phyloP scores from a whole-genome alignment of 2,888 invertebrate species.

The Prionchulus punctatus region DNA sequence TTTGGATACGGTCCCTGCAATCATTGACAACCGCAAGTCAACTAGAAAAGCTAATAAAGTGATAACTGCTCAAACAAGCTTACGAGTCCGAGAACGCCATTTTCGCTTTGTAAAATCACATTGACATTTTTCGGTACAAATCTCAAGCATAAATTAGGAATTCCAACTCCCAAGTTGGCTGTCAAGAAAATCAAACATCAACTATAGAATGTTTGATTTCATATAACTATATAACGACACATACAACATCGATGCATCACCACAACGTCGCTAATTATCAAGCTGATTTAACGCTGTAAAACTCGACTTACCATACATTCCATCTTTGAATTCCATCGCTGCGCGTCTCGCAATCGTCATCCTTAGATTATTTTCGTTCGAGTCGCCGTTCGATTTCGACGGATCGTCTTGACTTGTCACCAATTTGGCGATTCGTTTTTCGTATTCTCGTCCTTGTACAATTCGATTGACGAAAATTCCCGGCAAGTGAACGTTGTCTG shows the following conservation, averaged over 20 bases:
- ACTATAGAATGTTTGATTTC: too few species aligned
- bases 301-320: slow-evolving; percentile 65
- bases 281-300: too few species aligned
- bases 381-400: background rate
- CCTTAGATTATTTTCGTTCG: slow-evolving; percentile 3
- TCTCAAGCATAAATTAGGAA: slow-evolving; percentile 88
- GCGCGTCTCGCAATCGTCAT: slow-evolving; percentile 66
- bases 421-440: slow-evolving; percentile 59
- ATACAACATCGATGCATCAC: too few species aligned
- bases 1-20: slow-evolving; percentile 63
- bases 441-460: slow-evolving; percentile 51
- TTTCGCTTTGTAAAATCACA: slow-evolving; percentile 86
- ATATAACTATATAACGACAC: too few species aligned
- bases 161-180: slow-evolving; percentile 56
- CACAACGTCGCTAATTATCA: too few species aligned
- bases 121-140: slow-evolving; percentile 66
- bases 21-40: background rate
- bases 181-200: too few species aligned
- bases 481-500: slow-evolving; percentile 60
- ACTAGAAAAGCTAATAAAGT: too few species aligned
- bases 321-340: slow-evolving; percentile 85
- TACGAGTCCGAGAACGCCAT: slow-evolving; percentile 77
- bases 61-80: slow-evolving; percentile 12
- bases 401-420: background rate
- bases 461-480: slow-evolving; percentile 82